phyloP scores from a whole-genome alignment of 2,888 invertebrate species.

The Phlogophora meticulosa region DNA sequence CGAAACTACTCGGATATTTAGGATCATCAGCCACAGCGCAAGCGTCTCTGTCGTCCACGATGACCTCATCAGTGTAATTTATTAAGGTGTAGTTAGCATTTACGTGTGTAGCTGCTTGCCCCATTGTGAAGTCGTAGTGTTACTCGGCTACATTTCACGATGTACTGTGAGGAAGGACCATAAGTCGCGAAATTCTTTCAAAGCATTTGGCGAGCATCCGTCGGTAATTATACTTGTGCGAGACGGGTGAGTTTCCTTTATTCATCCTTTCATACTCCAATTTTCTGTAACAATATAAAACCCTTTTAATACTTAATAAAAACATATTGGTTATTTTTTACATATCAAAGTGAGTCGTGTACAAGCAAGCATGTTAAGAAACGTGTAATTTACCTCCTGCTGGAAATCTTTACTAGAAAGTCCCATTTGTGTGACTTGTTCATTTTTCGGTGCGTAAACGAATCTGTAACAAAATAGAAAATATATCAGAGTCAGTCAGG shows the following conservation, averaged over 20 bases:
- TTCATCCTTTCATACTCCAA: constrained; percentile 77
- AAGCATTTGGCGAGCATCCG: constrained; percentile 67
- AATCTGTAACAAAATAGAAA: constrained; percentile 83
- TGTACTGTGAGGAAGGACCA: constrained; percentile 68
- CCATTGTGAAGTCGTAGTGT: constrained; percentile 76
- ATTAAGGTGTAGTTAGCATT: constrained; percentile 78
- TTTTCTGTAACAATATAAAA: constrained; percentile 83
- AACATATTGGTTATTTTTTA: constrained; percentile 53
- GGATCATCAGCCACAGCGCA: constrained; percentile 87
- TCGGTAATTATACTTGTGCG: constrained; percentile 72
- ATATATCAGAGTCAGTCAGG: constrained; percentile 65
- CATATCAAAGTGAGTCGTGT: constrained; percentile 8
- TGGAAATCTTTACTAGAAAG: constrained; percentile 77
- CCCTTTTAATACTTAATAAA: constrained; percentile 63
- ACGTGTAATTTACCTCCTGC: constrained; percentile 75
- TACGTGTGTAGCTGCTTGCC: constrained; percentile 82
- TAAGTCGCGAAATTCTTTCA: constrained; percentile 67
- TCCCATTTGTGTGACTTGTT: constrained; percentile 80
- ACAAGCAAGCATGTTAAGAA: constrained; percentile 14
- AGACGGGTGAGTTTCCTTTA: constrained; percentile 70
- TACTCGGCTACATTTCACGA: constrained; percentile 81
- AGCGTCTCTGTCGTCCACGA: constrained; percentile 83
- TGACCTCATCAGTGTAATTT: constrained; percentile 80
- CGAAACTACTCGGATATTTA: constrained; percentile 92
- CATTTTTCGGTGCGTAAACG: constrained; percentile 77